phyloP scores from a whole-genome alignment of 2,113 vertebrate species.

The Numida meleagris region DNA sequence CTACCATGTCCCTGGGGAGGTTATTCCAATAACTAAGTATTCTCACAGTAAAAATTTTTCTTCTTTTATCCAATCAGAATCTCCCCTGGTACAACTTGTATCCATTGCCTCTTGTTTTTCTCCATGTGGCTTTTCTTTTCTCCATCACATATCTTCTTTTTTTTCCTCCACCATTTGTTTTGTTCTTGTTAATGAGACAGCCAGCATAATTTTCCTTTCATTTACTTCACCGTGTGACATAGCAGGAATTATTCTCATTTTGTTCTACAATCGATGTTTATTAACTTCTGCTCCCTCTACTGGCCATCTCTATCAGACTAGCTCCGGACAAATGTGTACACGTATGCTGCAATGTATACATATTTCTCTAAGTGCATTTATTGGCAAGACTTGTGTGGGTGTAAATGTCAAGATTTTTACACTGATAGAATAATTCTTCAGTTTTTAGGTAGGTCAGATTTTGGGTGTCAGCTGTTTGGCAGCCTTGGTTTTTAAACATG shows the following conservation, averaged over 20 bases:
- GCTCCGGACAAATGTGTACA: not conserved
- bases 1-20: not conserved
- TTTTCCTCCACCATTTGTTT: not conserved
- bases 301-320: not conserved
- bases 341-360: not conserved
- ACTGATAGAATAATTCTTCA: not conserved
- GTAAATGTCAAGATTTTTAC: not conserved
- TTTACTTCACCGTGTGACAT: not conserved
- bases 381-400: not conserved
- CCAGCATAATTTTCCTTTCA: not conserved
- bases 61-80: not conserved
- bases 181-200: not conserved
- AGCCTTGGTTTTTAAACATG: constrained; percentile 52
- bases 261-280: not conserved
- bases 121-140: not conserved
- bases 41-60: not conserved
- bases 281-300: constrained; percentile 64
- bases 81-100: not conserved
- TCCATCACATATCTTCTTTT: not conserved
- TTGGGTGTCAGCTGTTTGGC: constrained; percentile 60
- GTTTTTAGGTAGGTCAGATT: constrained; percentile 37
- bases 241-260: not conserved
- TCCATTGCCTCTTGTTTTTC: not conserved
- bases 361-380: not conserved
- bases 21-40: not conserved